Base-by-base conservation (phyloP, 2,797 vertebrate genomes). In the Melanotaenia pygmaea region DNA sequence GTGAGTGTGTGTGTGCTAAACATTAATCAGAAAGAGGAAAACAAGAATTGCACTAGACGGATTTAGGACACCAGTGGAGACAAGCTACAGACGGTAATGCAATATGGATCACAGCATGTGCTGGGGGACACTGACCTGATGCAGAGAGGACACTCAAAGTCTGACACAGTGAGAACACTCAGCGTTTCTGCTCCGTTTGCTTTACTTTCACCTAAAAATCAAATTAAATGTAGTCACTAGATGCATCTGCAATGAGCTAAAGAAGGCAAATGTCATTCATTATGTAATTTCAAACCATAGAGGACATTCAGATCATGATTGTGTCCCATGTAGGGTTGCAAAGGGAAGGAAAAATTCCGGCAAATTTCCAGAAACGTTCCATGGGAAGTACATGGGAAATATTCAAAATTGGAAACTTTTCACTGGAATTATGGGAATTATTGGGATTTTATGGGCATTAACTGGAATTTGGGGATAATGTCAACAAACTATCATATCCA, bases 131-230 rank as follows among this genome's bases (percentile, higher is more conserved):
- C 95, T 92, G 72, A 97, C 97, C 96, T 95, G 72, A 97, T 96
- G 88, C 97, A 98, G 77, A 97, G 95, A 61, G 96, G 96, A 64
- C 96, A 98, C 86, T 98, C 97, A 58, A 98, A 91, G 85, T 97
- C 96, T 24, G 96, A 94, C 43, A 95, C 50, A 0, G 89, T 94
- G 82, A 98, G 93, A 58, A 94, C 79, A 20, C 32, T 63, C 40
- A 94, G 89, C 47, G 76, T 83, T 7, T 83, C 85, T 58, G 89
- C 85, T 70, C 80, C 76, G 38, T 64, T 43, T 10, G 61, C 78
- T 62, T 74, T 72, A 53, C 74, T 84, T 70, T 81, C 74, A 72
- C 80, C 93, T 94, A 4, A 60, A n/a, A 65, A 24, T 59, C 4
- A 2, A 78, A 10, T 66, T 8, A 14, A 59, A 45, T 26, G 26